These are phyloP conservation scores for Spilarctia lutea DNA, from an alignment of 2,888 invertebrate species.

Conservation along the genomic window DNA sequence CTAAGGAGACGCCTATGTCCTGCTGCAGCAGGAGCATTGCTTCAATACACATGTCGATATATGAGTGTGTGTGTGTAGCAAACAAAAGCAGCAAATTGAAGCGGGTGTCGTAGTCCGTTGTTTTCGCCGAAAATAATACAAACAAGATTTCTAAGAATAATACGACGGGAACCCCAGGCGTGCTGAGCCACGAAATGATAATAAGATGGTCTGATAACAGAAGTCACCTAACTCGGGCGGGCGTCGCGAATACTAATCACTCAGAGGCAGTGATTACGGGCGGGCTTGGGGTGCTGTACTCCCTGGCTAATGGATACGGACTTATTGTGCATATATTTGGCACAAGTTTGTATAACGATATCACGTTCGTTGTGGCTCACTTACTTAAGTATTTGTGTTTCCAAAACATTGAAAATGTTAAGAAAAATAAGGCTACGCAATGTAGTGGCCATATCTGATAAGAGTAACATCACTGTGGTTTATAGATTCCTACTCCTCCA, in stretches of 20 bases:
- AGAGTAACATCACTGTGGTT: not conserved
- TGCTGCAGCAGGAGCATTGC: too few species aligned
- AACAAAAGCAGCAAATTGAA: not conserved
- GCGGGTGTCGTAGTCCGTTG: not conserved
- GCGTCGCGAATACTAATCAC: slow-evolving; percentile 20
- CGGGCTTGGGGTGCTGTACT: not conserved
- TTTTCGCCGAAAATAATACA: not conserved
- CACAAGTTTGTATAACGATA: not conserved
- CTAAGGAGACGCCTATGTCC: too few species aligned
- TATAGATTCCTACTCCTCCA: not conserved
- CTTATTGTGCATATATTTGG: slow-evolving; percentile 8
- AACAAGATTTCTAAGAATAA: not conserved
- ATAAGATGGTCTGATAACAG: slow-evolving; percentile 17
- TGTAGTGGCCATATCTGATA: not conserved
- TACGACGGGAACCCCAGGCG: not conserved
- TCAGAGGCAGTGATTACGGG: not conserved
- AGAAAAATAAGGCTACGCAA: not conserved
- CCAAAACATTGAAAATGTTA: not conserved
- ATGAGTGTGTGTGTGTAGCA: not conserved
- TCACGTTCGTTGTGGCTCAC: slow-evolving; percentile 1
- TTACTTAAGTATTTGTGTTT: not conserved
- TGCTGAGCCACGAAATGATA: slow-evolving; percentile 1
- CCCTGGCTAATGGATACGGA: not conserved
- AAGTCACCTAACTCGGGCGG: slow-evolving; percentile 5
- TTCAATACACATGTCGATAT: too few species aligned